Base-by-base conservation (phyloP, 2,888 invertebrate species). In the Dugesia japonica region DNA sequence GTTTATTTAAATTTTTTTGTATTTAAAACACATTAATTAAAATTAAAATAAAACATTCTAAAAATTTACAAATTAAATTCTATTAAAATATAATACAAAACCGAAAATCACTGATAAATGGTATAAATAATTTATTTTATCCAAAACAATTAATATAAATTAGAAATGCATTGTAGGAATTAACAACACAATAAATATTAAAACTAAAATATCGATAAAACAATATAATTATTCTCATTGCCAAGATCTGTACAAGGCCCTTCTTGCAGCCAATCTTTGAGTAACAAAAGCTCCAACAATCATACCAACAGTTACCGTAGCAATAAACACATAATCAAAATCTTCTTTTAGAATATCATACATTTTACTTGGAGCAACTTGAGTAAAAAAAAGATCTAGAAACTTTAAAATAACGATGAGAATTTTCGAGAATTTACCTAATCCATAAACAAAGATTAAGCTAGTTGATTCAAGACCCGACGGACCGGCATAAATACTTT, bases 261-360 rank as follows among this genome's bases (percentile, higher is more conserved):
- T 94, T 82, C 91, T 88, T 0, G 92, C 90, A 56, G 97, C 92
- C 83, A 98, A 88, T 86, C 91, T 89, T 86, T 93, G 94, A 79
- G 92, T 90, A 80, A 92, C 87, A 84, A 92, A 90, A 0, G 94
- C 91, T 72, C 92, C 91, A 28, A 90, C 86, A 76, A 92, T 87
- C 80, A 99, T 88, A 26, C 89, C 93, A 33, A 89, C 86, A 75
- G 98, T 87, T 23, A 98, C 97, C 80, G 91, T 88, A 56, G 91
- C 89, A 81, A 98, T 98, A 79, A 99, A 88, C 85, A 91, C 90
- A 85, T 97, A 92, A 86, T 99, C 98, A 86, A 98, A 98, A 85
- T 99, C 98, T 84, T 98, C 97, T 83, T 98, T 99, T 71, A 99
- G 87, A 73, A 98, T 89, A 85, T 99, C 98, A 86, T 97, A 99